phyloP scores from a whole-genome alignment of 1,140 invertebrate species.

The Aplysia californica region DNA sequence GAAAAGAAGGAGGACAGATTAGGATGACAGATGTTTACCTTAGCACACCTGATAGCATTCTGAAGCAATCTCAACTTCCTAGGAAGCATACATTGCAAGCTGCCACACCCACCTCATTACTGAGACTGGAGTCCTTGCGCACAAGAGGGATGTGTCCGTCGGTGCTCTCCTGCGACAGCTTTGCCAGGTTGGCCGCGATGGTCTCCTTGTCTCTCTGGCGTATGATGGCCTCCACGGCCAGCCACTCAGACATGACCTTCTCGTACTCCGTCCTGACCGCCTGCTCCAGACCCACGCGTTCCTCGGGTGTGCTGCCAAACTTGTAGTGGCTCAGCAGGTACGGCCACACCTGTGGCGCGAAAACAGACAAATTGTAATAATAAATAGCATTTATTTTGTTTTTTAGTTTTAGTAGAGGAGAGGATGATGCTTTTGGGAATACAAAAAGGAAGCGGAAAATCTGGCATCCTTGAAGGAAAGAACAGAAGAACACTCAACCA shows the following conservation, averaged over 20 bases:
- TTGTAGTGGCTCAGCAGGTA: constrained; percentile 89
- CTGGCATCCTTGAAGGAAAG: no score
- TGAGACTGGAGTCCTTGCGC: constrained; percentile 68
- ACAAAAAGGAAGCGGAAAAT: no score
- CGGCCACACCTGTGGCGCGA: constrained; percentile 91
- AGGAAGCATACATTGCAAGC: no score
- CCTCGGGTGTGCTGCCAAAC: constrained; percentile 80
- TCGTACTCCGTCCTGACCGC: constrained; percentile 81
- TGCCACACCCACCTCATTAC: constrained; percentile 76
- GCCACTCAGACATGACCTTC: constrained; percentile 93
- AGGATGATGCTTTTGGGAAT: no score
- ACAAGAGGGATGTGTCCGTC: constrained; percentile 68
- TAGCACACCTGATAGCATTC: no score
- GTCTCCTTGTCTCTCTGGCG: constrained; percentile 82
- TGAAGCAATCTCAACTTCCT: no score
- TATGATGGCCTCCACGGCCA: constrained; percentile 92
- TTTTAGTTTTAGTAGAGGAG: no score
- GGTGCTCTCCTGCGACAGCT: constrained; percentile 71
- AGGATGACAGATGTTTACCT: no score
- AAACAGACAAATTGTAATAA: no score
- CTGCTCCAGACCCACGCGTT: constrained; percentile 77
- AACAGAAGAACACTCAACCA: no score
- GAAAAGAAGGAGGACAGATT: no score
- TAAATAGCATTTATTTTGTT: no score
- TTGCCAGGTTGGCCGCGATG: constrained; percentile 73